Percentiles rank a stretch among this genome's conserved stretches.
Conservation (phyloP, 2,888 invertebrate species). For the Crepidodera aurea region DNA sequence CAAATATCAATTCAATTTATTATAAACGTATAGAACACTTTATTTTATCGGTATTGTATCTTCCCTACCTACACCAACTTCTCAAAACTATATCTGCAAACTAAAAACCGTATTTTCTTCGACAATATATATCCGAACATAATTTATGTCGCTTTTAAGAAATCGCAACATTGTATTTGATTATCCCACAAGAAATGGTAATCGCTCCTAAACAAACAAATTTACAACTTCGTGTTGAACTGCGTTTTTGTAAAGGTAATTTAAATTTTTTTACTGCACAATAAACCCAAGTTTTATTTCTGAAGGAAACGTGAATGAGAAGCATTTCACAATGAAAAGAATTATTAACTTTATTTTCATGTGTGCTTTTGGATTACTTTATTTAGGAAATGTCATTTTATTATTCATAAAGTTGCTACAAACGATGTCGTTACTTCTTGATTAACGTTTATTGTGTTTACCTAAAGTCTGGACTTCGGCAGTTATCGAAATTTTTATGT, state of each 20-base stretch:
- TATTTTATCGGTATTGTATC: background rate
- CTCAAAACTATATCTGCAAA: background rate
- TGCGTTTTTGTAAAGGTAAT: conserved; percentile 4
- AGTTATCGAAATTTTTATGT: background rate
- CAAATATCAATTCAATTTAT: too few relatives aligned
- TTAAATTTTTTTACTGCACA: background rate
- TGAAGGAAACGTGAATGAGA: conserved; percentile 1
- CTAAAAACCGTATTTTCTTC: background rate
- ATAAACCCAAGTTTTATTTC: conserved; percentile 7
- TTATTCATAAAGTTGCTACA: conserved; percentile 9
- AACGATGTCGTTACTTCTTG: background rate
- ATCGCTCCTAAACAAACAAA: background rate
- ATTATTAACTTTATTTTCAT: conserved; percentile 8
- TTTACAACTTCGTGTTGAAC: background rate
- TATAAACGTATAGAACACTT: too few relatives aligned
- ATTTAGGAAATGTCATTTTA: conserved; percentile 2
- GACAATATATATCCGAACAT: background rate
- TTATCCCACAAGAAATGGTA: background rate
- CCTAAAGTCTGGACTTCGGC: background rate
- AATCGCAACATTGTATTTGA: conserved; percentile 12
- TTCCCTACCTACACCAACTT: background rate
- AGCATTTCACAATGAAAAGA: conserved; percentile 1
- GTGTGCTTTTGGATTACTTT: background rate
- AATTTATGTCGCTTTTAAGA: conserved; percentile 5
- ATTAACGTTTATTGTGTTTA: conserved; percentile 2